Evolutionary conservation across 2,797 vertebrate genomes (phyloP).

Genomic region (Lagothrix lagotricha): DNA sequence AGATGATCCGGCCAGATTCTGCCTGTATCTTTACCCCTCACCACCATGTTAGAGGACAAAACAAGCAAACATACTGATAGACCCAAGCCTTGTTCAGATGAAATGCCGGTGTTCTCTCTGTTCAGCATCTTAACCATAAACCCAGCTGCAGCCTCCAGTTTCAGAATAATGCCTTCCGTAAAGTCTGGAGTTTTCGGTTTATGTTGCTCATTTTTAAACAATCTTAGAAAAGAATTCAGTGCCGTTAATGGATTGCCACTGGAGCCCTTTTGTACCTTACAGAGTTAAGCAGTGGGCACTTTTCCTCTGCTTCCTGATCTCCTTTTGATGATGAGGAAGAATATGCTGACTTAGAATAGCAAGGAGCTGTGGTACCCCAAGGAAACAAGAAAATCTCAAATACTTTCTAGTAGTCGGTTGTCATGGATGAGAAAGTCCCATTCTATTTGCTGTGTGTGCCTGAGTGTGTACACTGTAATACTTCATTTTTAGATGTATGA

Average conservation of each 20-base stretch:
- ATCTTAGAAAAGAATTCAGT: not conserved
- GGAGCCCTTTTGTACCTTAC: not conserved
- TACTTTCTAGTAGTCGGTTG: not conserved
- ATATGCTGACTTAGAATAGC: not conserved
- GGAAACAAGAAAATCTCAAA: not conserved
- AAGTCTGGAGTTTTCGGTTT: not conserved
- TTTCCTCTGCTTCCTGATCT: not conserved
- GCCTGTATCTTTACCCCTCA: rapidly evolving
- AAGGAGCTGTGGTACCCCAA: not conserved
- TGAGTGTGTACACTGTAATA: not conserved
- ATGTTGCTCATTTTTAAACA: not conserved
- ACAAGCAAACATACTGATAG: not conserved
- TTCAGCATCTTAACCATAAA: not conserved
- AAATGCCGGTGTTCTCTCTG: not conserved
- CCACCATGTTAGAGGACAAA: not conserved
- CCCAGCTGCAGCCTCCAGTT: not conserved
- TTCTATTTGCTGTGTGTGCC: not conserved
- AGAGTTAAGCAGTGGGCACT: not conserved
- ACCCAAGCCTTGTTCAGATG: not conserved
- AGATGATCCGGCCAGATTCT: not conserved
- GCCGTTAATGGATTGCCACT: not conserved
- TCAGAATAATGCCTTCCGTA: not conserved
- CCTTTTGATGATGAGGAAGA: not conserved
- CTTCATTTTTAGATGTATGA: not conserved
- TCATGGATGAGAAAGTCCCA: not conserved